Evolutionary conservation across 2,797 vertebrate genomes (phyloP).

Genomic region (Sebastes diaconus): DNA sequence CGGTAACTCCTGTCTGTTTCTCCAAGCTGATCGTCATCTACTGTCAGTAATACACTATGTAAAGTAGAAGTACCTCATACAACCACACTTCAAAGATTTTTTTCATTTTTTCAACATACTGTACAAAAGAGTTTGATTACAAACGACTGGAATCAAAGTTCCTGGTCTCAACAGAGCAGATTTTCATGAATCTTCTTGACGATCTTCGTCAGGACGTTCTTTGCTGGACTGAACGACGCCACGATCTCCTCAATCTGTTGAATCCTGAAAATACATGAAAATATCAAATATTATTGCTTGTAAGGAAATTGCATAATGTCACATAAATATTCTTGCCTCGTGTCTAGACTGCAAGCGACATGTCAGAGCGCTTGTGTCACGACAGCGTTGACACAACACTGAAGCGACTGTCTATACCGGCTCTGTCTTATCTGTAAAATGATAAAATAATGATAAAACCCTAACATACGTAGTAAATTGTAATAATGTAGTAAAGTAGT

Average conservation of each 20-base stretch:
- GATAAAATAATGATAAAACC: neutral
- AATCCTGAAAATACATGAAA: conserved; percentile 57
- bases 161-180: conserved; percentile 61
- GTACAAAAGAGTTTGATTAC: conserved; percentile 5
- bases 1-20: too few relatives aligned
- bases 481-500: neutral
- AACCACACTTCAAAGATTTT: fast-evolving
- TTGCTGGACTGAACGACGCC: conserved; percentile 65
- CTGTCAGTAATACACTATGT: too few relatives aligned
- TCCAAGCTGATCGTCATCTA: too few relatives aligned
- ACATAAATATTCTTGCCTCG: neutral
- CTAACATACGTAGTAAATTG: neutral
- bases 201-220: conserved; percentile 75
- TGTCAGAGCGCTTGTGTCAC: neutral
- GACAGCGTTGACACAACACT: neutral
- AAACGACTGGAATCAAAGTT: neutral
- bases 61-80: too few relatives aligned
- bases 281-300: neutral
- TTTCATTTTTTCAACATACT: neutral
- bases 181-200: conserved; percentile 74
- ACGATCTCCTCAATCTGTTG: conserved; percentile 76
- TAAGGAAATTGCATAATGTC: neutral
- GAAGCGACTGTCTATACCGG: neutral
- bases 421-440: neutral
- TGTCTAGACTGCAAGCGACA: too few relatives aligned